A percentile compares a stretch with the other conserved stretches of the same genome.
phyloP scores from a whole-genome alignment of 2,888 invertebrate genomes.

The Ectobius pallidus region DNA sequence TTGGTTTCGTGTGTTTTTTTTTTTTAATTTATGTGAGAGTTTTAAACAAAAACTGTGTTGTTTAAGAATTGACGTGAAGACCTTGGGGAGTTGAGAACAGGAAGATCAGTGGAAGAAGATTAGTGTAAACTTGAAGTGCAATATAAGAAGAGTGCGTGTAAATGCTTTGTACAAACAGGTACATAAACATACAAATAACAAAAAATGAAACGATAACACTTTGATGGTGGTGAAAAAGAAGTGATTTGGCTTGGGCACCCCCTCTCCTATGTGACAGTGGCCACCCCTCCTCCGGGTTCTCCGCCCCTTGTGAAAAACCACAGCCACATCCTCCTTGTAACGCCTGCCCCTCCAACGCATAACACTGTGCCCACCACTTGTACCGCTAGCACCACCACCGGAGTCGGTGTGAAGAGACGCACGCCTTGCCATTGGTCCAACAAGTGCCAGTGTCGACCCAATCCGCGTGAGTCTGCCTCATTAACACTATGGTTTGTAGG shows the following conservation, averaged over 20 bases:
- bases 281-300: constrained; percentile 59
- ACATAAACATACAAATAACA: no score
- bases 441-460: constrained; percentile 37
- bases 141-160: no score
- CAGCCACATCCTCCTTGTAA: constrained; percentile 62
- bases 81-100: no score
- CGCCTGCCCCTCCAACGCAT: constrained; percentile 56
- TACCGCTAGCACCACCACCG: constrained; percentile 38
- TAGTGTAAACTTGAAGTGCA: no score
- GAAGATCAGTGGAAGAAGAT: no score
- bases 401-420: constrained; percentile 45
- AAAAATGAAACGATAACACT: no score
- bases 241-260: neutral
- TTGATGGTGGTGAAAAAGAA: no score
- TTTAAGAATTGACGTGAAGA: no score
- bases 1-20: no score
- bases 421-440: constrained; percentile 52
- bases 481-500: constrained; percentile 54
- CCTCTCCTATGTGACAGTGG: constrained; percentile 51
- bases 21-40: no score
- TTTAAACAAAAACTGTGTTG: no score
- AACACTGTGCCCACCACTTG: constrained; percentile 46
- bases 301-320: constrained; percentile 49
- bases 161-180: no score
- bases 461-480: constrained; percentile 49